Percentiles rank a stretch among this genome's conserved stretches.
Evolutionary conservation across 2,113 vertebrate species (phyloP).

Genomic region (Brienomyrus brachyistius): DNA sequence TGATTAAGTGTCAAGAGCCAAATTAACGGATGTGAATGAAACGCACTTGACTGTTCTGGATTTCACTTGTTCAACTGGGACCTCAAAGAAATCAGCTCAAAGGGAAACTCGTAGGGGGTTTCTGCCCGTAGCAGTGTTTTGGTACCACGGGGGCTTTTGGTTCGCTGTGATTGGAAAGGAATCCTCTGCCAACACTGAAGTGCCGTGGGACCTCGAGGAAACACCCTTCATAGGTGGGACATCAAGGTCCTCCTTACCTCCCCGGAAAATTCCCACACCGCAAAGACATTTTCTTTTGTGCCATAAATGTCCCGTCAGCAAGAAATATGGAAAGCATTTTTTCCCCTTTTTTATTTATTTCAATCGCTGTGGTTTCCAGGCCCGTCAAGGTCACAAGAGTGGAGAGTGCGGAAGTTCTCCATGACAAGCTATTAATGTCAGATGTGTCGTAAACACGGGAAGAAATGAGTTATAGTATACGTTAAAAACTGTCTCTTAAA

Average conservation of each 20-base stretch:
- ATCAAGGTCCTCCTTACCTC: neutral
- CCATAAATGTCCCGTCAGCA: constrained; percentile 8
- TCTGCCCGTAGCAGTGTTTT: neutral
- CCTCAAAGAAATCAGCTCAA: neutral
- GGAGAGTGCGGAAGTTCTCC: neutral
- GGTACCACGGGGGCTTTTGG: neutral
- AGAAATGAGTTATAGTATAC: constrained; percentile 3
- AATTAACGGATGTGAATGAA: neutral
- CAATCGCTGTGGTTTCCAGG: neutral
- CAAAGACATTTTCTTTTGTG: neutral
- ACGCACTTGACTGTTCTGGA: neutral
- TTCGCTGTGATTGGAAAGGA: neutral
- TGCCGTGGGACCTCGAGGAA: neutral
- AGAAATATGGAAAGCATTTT: neutral
- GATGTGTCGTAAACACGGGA: constrained; percentile 15
- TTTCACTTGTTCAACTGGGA: neutral
- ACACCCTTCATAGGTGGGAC: neutral
- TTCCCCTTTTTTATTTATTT: neutral
- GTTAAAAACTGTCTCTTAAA: constrained; percentile 12
- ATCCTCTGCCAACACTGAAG: neutral
- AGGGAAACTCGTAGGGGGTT: neutral
- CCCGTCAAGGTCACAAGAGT: constrained; percentile 17
- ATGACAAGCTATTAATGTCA: constrained; percentile 23
- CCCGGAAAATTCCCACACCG: neutral
- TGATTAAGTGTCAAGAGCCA: neutral